These are phyloP conservation scores for Semnornis frantzii DNA, from an alignment of 2,113 vertebrate genomes.

Conservation along the genomic window DNA sequence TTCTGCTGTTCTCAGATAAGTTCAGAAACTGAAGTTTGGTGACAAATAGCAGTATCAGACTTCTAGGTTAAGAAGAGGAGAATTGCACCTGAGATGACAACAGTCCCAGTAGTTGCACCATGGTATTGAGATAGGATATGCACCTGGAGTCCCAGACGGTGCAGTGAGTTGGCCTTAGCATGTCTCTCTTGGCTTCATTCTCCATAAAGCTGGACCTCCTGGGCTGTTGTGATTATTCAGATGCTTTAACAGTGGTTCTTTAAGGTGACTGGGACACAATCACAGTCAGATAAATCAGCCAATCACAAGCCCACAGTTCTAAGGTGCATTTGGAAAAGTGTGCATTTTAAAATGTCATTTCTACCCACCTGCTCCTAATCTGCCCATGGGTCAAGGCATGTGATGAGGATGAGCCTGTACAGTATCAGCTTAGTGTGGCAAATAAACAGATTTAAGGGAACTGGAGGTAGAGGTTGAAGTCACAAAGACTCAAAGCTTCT, in stretches of 20 bases:
- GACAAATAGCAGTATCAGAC: neutral
- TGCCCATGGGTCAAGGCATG: neutral
- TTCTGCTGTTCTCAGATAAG: neutral
- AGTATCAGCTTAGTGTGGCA: neutral
- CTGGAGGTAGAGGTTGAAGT: neutral
- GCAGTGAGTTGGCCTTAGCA: neutral
- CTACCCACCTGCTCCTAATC: no score
- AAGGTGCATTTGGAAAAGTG: neutral
- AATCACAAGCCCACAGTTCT: neutral
- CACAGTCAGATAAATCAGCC: neutral
- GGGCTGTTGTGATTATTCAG: neutral
- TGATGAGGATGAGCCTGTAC: neutral
- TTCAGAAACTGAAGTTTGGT: neutral
- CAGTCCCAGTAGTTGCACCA: neutral
- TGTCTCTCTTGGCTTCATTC: neutral
- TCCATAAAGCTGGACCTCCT: neutral
- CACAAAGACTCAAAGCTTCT: neutral
- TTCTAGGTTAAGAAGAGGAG: neutral
- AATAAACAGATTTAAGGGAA: neutral
- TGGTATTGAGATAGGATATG: neutral
- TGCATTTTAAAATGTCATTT: neutral
- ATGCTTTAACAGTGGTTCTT: neutral
- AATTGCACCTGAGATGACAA: neutral
- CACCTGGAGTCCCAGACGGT: accelerated
- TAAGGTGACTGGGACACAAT: neutral